Conservation (phyloP, 1,140 invertebrate genomes). For the Microvelia longipes region DNA sequence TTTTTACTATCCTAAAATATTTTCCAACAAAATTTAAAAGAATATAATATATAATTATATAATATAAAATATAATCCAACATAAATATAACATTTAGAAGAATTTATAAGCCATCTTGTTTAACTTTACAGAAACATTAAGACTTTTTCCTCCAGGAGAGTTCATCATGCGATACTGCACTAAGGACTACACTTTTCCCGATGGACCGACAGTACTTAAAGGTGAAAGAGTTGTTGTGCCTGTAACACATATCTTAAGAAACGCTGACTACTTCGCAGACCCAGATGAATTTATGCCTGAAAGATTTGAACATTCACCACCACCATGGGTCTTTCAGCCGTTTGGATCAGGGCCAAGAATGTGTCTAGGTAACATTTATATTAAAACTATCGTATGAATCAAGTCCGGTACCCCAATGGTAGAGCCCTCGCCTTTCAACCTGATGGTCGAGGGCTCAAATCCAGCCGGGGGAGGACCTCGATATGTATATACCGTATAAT, state of each 20-base stretch:
- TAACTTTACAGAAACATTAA: conserved; percentile 43
- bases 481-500: no score
- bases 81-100: no score
- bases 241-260: conserved; percentile 37
- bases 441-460: no score
- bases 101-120: no score
- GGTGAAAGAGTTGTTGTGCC: conserved; percentile 41
- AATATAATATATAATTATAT: no score
- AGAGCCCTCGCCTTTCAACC: no score
- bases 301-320: conserved; percentile 33
- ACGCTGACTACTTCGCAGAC: conserved; percentile 38
- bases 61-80: no score
- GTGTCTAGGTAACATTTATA: conserved; percentile 42
- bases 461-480: no score
- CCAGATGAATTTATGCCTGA: conserved; percentile 38
- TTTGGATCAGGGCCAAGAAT: conserved; percentile 46
- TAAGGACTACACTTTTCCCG: conserved; percentile 34
- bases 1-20: no score
- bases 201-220: conserved; percentile 30
- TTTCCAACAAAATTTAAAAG: no score
- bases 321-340: conserved; percentile 31
- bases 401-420: no score
- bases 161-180: conserved; percentile 30
- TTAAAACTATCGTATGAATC: no score
- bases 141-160: conserved; percentile 34